Evolutionary conservation across 2,113 vertebrate genomes (phyloP).

Genomic region (Aegithalos caudatus): DNA sequence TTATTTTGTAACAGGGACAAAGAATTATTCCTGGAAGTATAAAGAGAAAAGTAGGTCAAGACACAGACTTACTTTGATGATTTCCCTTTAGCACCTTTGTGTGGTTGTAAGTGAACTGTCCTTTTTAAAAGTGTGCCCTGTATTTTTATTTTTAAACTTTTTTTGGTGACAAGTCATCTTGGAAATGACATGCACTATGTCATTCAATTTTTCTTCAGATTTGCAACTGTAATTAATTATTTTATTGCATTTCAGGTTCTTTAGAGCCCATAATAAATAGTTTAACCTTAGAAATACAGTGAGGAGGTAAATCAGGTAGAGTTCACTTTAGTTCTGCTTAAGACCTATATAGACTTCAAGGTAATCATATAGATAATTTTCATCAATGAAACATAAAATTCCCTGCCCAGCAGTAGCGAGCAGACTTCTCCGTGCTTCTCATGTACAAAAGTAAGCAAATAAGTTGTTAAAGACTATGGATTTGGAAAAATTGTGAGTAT

Average conservation of each 20-base stretch:
- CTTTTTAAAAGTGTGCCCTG: not conserved
- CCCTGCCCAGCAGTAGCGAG: accelerated
- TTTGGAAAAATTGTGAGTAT: not conserved
- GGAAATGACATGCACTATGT: not conserved
- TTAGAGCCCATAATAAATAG: not conserved
- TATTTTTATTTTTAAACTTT: not conserved
- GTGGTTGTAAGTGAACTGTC: not conserved
- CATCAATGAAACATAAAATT: not conserved
- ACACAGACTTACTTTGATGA: not conserved
- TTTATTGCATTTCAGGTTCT: not conserved
- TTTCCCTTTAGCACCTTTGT: not conserved
- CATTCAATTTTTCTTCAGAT: not conserved
- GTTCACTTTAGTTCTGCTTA: not conserved
- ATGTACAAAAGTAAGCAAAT: not conserved
- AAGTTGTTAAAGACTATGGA: not conserved
- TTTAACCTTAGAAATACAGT: not conserved
- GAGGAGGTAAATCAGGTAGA: not conserved
- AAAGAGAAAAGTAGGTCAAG: not conserved
- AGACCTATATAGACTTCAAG: not conserved
- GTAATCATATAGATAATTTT: not conserved
- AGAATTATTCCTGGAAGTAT: not conserved
- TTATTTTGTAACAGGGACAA: not conserved
- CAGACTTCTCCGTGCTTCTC: not conserved
- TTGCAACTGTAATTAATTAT: not conserved
- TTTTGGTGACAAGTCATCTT: not conserved